These are phyloP conservation scores for Ptychobarbus kaznakovi DNA, from an alignment of 2,797 vertebrate species.

Conservation along the genomic window DNA sequence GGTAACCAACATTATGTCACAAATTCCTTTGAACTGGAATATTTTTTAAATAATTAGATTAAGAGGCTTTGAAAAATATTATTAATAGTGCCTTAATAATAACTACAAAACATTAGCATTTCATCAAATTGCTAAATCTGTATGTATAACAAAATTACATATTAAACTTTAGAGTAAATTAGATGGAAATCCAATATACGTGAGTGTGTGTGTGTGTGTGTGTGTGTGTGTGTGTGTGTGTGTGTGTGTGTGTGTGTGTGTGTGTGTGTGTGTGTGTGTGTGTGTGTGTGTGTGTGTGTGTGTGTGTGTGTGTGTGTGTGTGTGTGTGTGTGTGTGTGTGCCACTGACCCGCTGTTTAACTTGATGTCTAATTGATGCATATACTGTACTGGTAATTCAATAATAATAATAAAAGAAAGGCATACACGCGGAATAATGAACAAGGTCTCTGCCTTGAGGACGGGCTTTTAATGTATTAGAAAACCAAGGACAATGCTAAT, in stretches of 20 bases:
- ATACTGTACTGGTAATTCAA: constrained; percentile 45
- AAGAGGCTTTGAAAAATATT: background rate
- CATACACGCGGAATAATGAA: constrained; percentile 26
- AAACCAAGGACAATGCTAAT: constrained; percentile 72
- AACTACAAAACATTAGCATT: background rate
- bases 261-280: too few relatives aligned
- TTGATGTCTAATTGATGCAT: constrained; percentile 48
- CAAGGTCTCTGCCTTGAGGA: constrained; percentile 54
- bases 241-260: background rate
- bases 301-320: background rate
- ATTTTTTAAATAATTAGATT: background rate
- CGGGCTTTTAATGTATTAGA: constrained; percentile 77
- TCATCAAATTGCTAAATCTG: constrained; percentile 10
- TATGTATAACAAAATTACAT: background rate
- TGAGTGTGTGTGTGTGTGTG: too few relatives aligned
- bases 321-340: background rate
- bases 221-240: background rate
- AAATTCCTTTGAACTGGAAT: background rate
- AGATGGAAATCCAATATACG: background rate
- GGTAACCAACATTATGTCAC: background rate
- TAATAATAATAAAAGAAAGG: constrained; percentile 37
- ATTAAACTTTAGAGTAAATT: background rate
- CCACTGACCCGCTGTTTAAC: background rate
- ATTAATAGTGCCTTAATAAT: background rate
- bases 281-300: background rate